phyloP scores from a whole-genome alignment of 2,888 invertebrate species.

The Lagria hirta region DNA sequence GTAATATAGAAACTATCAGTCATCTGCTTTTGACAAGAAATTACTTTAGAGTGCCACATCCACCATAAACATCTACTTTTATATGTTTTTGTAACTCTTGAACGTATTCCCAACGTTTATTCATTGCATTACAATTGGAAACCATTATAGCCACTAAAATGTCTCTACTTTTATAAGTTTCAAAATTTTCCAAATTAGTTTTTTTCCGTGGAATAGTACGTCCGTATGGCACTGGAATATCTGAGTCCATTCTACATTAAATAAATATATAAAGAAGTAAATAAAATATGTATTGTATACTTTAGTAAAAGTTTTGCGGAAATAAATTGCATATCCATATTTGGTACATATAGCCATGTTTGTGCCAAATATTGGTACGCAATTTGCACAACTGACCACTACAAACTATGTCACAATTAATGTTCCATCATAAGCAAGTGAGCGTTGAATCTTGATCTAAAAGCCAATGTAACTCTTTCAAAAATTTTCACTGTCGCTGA shows the following conservation, averaged over 20 bases:
- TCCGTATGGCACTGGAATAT: slow-evolving; percentile 69
- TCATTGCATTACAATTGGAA: slow-evolving; percentile 60
- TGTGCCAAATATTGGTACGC: no score
- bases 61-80: slow-evolving; percentile 60
- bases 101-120: slow-evolving; percentile 59
- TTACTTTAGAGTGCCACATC: slow-evolving; percentile 54
- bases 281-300: no score
- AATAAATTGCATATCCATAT: no score
- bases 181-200: slow-evolving; percentile 21
- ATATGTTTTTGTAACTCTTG: slow-evolving; percentile 61
- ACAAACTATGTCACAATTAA: no score
- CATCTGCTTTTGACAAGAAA: neutral
- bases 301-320: no score
- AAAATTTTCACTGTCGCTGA: no score
- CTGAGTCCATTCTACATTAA: slow-evolving; percentile 60
- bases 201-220: slow-evolving; percentile 54
- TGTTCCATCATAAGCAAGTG: no score
- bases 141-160: slow-evolving; percentile 59
- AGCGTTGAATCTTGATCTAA: no score
- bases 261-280: slow-evolving; percentile 1
- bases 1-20: neutral
- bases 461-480: no score
- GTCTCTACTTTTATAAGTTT: slow-evolving; percentile 52
- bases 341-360: no score
- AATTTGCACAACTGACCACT: no score